A percentile compares a stretch with the other conserved stretches of the same genome.
Evolutionary conservation across 2,888 invertebrate genomes (phyloP).

Genomic region (Coremacera marginata): DNA sequence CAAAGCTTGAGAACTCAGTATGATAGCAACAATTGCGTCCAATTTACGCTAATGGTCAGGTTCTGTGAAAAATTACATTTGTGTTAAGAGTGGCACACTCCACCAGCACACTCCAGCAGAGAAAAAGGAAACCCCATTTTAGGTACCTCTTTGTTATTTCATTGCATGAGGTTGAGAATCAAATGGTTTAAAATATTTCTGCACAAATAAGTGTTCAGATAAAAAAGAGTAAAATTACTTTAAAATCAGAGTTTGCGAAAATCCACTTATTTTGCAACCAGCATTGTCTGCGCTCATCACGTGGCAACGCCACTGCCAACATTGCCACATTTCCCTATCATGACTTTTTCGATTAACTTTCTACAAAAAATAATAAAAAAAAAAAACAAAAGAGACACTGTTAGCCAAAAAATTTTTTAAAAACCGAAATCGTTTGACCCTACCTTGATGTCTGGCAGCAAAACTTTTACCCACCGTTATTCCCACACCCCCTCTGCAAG

Average conservation of each 20-base stretch:
- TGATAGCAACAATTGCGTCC: slow-evolving; percentile 35
- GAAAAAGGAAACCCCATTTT: no score
- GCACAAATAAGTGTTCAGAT: no score
- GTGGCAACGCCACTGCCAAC: slow-evolving; percentile 2
- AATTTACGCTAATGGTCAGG: slow-evolving; percentile 40
- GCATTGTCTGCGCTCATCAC: slow-evolving; percentile 11
- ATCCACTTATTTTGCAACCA: slow-evolving; percentile 15
- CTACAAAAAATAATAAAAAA: not conserved
- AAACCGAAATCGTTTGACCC: not conserved
- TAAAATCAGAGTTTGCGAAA: not conserved
- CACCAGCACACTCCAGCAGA: no score
- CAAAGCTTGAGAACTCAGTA: slow-evolving; percentile 21
- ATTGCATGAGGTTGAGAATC: no score
- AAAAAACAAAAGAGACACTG: not conserved
- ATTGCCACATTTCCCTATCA: slow-evolving; percentile 8
- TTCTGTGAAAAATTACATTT: slow-evolving; percentile 27
- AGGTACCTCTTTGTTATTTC: no score
- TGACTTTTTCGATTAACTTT: slow-evolving; percentile 21
- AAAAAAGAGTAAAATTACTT: not conserved
- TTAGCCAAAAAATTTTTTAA: not conserved
- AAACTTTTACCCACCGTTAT: not conserved
- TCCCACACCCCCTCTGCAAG: not conserved
- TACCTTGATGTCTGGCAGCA: not conserved
- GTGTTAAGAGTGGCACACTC: not conserved
- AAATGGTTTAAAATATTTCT: no score